Percentiles rank a stretch among this genome's conserved stretches.
Evolutionary conservation across 1,140 invertebrate species (phyloP).

Genomic region (Drosophila quadrilineata): DNA sequence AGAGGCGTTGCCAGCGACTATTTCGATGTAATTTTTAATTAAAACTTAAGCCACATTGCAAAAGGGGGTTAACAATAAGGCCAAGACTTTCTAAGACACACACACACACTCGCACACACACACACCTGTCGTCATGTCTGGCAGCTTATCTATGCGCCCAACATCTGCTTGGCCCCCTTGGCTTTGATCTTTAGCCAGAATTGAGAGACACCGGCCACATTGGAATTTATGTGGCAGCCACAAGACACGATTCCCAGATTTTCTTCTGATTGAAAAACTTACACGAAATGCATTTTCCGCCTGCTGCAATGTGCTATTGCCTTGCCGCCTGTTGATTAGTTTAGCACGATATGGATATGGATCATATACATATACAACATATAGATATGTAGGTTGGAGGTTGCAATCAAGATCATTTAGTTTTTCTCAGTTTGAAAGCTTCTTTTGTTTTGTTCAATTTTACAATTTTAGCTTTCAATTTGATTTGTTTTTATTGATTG

Average conservation of each 20-base stretch:
- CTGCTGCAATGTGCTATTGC: conserved; percentile 11
- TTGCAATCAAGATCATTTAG: conserved; percentile 52
- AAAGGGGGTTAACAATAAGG: conserved; percentile 40
- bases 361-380: conserved; percentile 12
- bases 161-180: conserved; percentile 36
- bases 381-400: too few species aligned
- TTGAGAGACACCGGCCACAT: too few species aligned
- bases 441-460: conserved; percentile 24
- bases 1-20: conserved; percentile 37
- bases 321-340: conserved; percentile 28
- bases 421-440: conserved; percentile 47
- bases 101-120: background rate
- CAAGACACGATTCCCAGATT: background rate
- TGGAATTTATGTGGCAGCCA: conserved; percentile 63
- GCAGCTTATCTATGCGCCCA: conserved; percentile 18
- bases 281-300: conserved; percentile 53
- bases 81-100: conserved; percentile 41
- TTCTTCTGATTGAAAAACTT: conserved; percentile 33
- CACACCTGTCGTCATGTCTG: conserved; percentile 35
- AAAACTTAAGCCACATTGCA: conserved; percentile 63
- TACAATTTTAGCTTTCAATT: conserved; percentile 34
- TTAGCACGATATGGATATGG: conserved; percentile 3
- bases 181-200: conserved; percentile 69
- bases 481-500: conserved; percentile 57
- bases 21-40: conserved; percentile 50